Conservation (phyloP, 1,140 invertebrate species). For the Lanistes nyassanus region DNA sequence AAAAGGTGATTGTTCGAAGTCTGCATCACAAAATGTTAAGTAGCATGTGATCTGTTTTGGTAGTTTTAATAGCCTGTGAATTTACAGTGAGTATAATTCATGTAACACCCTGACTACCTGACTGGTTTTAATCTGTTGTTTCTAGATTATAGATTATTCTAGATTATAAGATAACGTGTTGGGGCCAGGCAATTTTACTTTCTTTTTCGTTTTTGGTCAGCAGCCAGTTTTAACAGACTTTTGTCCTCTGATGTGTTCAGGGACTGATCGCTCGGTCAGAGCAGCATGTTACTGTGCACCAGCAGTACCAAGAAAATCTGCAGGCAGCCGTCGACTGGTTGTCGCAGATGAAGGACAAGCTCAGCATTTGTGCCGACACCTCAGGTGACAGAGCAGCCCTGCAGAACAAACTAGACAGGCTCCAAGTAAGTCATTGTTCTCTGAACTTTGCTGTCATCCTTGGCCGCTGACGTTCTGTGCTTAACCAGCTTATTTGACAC, state of each 20-base stretch:
- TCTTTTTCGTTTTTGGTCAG: too few relatives aligned
- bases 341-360: constrained; percentile 85
- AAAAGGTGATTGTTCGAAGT: too few relatives aligned
- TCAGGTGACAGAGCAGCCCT: constrained; percentile 88
- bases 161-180: too few relatives aligned
- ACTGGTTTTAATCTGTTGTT: too few relatives aligned
- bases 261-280: constrained; percentile 80
- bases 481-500: too few relatives aligned
- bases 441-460: neutral
- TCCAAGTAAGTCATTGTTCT: constrained; percentile 72
- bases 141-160: too few relatives aligned
- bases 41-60: neutral
- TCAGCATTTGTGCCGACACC: constrained; percentile 87
- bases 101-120: too few relatives aligned
- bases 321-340: constrained; percentile 69
- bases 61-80: neutral
- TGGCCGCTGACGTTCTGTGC: too few relatives aligned
- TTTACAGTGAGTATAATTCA: neutral
- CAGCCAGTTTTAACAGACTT: too few relatives aligned
- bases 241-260: constrained; percentile 58
- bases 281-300: constrained; percentile 86
- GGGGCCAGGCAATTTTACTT: too few relatives aligned
- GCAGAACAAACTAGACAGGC: constrained; percentile 87
- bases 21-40: too few relatives aligned
- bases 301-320: constrained; percentile 63